Conservation (phyloP, 2,113 vertebrate species). For the Centropus unirufus region DNA sequence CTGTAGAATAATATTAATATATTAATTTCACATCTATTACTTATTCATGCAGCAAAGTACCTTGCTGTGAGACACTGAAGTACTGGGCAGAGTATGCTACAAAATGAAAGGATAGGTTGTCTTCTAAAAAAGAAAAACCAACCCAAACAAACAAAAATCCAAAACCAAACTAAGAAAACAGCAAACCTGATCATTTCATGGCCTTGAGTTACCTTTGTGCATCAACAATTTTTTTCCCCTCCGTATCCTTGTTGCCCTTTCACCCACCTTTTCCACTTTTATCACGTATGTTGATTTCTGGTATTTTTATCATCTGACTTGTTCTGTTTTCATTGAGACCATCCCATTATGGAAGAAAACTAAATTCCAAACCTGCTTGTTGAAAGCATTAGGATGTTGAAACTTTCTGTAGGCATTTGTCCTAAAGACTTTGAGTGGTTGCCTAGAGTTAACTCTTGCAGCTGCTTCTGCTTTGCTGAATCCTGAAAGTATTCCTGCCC, state of each 20-base stretch:
- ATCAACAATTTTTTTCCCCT: conserved; percentile 8
- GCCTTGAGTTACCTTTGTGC: conserved; percentile 37
- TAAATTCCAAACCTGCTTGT: neutral
- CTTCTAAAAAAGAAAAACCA: neutral
- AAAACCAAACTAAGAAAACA: neutral
- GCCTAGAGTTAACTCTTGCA: too few relatives aligned
- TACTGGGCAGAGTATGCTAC: neutral
- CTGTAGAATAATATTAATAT: neutral
- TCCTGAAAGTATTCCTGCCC: too few relatives aligned
- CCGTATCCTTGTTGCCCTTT: neutral
- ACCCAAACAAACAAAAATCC: neutral
- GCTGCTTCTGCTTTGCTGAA: too few relatives aligned
- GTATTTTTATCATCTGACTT: neutral
- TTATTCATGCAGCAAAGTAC: neutral
- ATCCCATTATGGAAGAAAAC: neutral
- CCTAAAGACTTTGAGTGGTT: too few relatives aligned
- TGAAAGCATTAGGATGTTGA: too few relatives aligned
- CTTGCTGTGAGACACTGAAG: neutral
- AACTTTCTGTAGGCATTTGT: too few relatives aligned
- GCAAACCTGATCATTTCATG: neutral
- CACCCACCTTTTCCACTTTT: neutral
- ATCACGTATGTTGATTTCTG: neutral
- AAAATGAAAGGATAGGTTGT: conserved; percentile 39
- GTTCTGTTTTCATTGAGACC: neutral
- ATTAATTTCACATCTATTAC: neutral